Conservation (phyloP, 2,888 invertebrate genomes). For the Aphodius granarius region DNA sequence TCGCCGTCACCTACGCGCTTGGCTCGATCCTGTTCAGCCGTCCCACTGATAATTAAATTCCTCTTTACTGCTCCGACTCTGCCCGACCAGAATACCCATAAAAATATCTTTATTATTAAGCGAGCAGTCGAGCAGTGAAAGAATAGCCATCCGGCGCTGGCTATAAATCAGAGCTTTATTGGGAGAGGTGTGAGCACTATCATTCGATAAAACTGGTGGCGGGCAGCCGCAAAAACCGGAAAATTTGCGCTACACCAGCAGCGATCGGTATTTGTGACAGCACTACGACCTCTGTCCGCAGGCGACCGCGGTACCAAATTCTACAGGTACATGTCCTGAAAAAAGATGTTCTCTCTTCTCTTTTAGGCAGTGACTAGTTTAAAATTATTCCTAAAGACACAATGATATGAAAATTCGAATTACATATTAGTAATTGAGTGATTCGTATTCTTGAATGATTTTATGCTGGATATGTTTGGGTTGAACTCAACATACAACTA, state of each 20-base stretch:
- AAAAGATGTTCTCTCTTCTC: background rate
- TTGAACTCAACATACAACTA: too few relatives aligned
- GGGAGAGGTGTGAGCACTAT: constrained; percentile 36
- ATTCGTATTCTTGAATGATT: too few relatives aligned
- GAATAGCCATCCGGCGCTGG: background rate
- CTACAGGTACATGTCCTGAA: background rate
- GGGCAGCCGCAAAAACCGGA: constrained; percentile 24
- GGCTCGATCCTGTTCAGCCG: background rate
- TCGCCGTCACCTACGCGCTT: background rate
- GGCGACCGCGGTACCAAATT: constrained; percentile 14
- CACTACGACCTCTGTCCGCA: constrained; percentile 13
- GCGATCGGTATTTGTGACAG: constrained; percentile 6
- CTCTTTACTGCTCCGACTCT: background rate
- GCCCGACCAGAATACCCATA: background rate
- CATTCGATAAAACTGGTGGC: constrained; percentile 38
- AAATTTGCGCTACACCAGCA: constrained; percentile 12
- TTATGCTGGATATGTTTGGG: too few relatives aligned
- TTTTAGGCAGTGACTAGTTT: too few relatives aligned
- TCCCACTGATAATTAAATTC: background rate
- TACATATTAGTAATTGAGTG: too few relatives aligned
- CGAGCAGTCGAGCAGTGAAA: constrained; percentile 11
- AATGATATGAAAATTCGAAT: too few relatives aligned
- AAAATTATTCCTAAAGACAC: too few relatives aligned
- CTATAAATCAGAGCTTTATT: constrained; percentile 38
- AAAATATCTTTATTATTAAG: constrained; percentile 25